Base-by-base conservation (phyloP, 2,113 vertebrate species). In the Calyptomena viridis region DNA sequence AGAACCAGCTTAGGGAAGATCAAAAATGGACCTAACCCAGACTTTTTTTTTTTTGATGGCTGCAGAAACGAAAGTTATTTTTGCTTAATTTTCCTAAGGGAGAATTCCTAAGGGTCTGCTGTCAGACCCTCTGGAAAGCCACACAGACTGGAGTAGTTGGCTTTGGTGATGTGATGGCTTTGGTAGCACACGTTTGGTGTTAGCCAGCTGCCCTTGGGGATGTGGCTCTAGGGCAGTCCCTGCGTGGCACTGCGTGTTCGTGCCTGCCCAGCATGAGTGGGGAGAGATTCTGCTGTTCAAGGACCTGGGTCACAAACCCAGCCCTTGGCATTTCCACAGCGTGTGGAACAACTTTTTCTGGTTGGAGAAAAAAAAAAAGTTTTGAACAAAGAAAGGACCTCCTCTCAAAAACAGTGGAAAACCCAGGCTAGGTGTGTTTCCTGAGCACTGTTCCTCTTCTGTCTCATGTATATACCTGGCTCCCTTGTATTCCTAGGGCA, bases 121-220 rank as follows among this genome's bases (percentile, higher is more conserved):
- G 6, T 31, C 3, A 2, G 44, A 59, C 12, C 13, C 18, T 39
- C 37, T 47, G 60, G 81, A 68, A 63, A 42, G 8, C 11, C 39
- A 3, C 1, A 16, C 0, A 0, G 1, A 5, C 14, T 14, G 23
- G 18, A 71, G 46, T 28, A 66, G 52, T n/a, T 30, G 17, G n/a
- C n/a, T n/a, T n/a, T n/a, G n/a, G n/a, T n/a, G n/a, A n/a, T 42
- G 12, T 46, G 52, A 6, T 59, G 49, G 22, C 35, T 67, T 75
- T 72, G 60, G 77, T 56, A 47, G 60, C 12, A 14, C 4, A 9
- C 0, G 1, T 60, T 59, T 53, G 28, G 11, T 60, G 31, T 49
- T 35, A 72, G 33, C 24, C 22, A 64, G n/a, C 49, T 55, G 71
- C 40, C 15, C 39, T 2, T 3, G 10, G 27, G 23, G 35, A 5